Evolutionary conservation across 2,797 vertebrate species (phyloP), one percentile per base, ranked within the genome.

Genomic region (Jordanella pulchra): DNA sequence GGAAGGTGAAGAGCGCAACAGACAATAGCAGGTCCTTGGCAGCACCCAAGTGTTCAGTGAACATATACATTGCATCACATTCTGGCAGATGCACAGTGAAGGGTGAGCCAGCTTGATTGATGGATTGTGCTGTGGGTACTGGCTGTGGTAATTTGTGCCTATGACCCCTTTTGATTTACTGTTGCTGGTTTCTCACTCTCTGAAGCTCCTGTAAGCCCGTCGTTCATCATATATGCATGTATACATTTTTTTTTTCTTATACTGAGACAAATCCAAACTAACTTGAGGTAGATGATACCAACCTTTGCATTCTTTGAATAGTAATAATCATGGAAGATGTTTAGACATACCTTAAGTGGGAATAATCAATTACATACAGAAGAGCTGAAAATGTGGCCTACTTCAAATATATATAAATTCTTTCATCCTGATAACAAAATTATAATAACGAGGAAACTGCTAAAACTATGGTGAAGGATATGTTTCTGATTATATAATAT

Each of bases 161-260:
- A 21, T 79, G 77, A 85, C 76, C 72, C 64, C 18, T 65, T 81
- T 84, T 81, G 71, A 91, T 79, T 85, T 69, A 11, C 65, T 65
- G 47, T 71, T 35, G 35, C 58, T 66, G 13, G 3, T 67, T 32
- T 67, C 63, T 65, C 63, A n/a, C 48, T 48, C 65, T 13, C 28
- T 12, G 35, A 63, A 23, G n/a, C 23, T 45, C n/a, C 39, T 35
- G 5, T 21, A 39, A 11, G 6, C 3, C 17, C 27, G 21, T 63
- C 15, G 27, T 42, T 63, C 23, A 11, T 17, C 14, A 27, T 4
- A 39, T 23, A 25, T 18, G n/a, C n/a, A n/a, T n/a, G n/a, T n/a
- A n/a, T n/a, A 35, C 13, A 21, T 11, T 1, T 39, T 39, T 25
- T 39, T 21, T 53, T 13, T 42, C 17, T 4, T 21, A 42, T 15